Base-by-base conservation (phyloP, 2,888 invertebrate genomes). In the Drosophila pegasa region DNA sequence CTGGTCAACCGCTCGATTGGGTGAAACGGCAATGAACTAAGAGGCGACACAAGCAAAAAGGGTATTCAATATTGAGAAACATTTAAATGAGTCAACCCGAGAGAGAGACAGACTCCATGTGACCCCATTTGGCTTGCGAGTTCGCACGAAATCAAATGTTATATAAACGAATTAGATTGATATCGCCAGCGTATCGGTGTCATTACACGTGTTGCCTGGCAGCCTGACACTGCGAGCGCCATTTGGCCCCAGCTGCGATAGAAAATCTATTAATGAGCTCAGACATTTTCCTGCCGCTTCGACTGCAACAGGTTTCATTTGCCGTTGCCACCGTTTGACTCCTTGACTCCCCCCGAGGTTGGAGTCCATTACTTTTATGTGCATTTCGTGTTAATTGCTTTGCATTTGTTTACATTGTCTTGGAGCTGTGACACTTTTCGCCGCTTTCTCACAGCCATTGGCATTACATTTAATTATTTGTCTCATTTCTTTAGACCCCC, bases 341-440 rank as follows among this genome's bases (percentile, higher is more conserved):
- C n/a, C n/a, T n/a, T n/a, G n/a, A n/a, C n/a, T 45, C 56, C 35
- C 12, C 38, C 33, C 73, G 63, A n/a, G n/a, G 41, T 72, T 83
- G 72, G 74, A 70, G 87, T n/a, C 69, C 84, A 87, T 88, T 87
- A 81, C 58, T 87, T 87, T 88, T 75, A 87, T 88, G 84, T 78
- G 82, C 60, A 73, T 81, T 86, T 87, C 85, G 88, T 86, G 87
- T 71, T 87, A 88, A 85, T 87, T 88, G 56, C 84, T 50, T 57
- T 71, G 67, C 79, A 83, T 78, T 88, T 86, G 74, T 80, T 88
- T 76, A 76, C 84, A 87, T 83, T 87, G 79, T 73, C 81, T 88
- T 83, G 64, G 88, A 84, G 70, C 69, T 71, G 66, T 69, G 72
- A 45, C 70, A 38, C 61, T 73, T 59, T 64, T 59, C 51, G 35